Percentiles rank a stretch among this genome's conserved stretches.
Conservation (phyloP, 92 coral and sea anemone species). For the Epizoanthus ramosus region DNA sequence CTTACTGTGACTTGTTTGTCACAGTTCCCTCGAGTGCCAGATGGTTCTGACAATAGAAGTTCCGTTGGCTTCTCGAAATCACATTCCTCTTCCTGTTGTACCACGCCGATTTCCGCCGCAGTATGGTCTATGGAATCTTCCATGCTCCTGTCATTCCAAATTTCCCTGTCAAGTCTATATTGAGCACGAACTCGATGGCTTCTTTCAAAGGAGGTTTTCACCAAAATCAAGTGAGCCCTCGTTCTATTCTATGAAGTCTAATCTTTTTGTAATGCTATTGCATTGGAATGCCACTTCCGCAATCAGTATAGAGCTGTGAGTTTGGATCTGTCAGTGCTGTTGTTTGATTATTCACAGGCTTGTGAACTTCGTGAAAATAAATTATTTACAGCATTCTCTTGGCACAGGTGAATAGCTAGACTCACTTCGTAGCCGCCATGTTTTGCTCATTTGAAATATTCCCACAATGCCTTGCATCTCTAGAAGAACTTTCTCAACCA, state of each 20-base stretch:
- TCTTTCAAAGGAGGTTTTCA: not conserved
- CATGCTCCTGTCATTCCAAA: constrained; percentile 3
- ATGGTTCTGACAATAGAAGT: not conserved
- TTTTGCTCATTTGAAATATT: constrained; percentile 6
- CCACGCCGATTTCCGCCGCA: not conserved
- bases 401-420: not conserved
- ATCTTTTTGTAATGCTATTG: not conserved
- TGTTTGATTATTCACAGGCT: not conserved
- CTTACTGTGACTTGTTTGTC: not conserved
- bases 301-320: not conserved
- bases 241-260: not conserved
- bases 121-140: not conserved
- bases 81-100: not conserved
- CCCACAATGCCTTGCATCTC: constrained; percentile 24
- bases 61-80: not conserved
- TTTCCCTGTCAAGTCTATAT: not conserved
- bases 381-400: not conserved
- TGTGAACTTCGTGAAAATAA: not conserved
- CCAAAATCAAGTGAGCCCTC: not conserved
- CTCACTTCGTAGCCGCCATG: not conserved
- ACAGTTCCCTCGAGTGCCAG: not conserved
- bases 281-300: not conserved
- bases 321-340: not conserved
- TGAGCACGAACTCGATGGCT: not conserved
- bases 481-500: not conserved